Base-by-base conservation (phyloP, 2,113 vertebrate genomes). In the Cyanocitta stelleri region DNA sequence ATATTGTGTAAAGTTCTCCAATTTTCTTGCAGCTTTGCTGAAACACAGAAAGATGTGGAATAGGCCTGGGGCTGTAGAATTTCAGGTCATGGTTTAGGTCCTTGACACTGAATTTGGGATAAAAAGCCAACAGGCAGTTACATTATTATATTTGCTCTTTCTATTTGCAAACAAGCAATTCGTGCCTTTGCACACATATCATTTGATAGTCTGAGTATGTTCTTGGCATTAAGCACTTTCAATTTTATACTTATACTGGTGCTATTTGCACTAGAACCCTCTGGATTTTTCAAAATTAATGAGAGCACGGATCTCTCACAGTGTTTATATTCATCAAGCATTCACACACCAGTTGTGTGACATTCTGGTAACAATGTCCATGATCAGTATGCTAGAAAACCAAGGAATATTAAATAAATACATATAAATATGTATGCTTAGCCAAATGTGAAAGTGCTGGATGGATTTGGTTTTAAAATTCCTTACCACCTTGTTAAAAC, bases 271-370 rank as follows among this genome's bases (percentile, higher is more conserved):
- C 48, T 74, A 61, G 56, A 93, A 93, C 55, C 33, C 37, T 72
- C 61, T 79, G 77, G 80, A 39, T 77, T 87, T 87, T 96, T 89
- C 74, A 95, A 49, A 89, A 91, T 95, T 85, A 95, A 89, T 81
- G 79, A 90, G 66, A 90, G 77, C 46, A 32, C 2, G 3, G 14
- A 35, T 77, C 49, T 27, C 62, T 94, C 33, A 55, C 13, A 13
- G 72, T 79, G 48, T 75, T 94, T 72, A 5, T 77, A 32, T 76
- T 87, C 46, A 73, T 83, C 64, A 66, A 59, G 54, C 35, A 68
- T 56, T 88, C 76, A 54, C 26, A 30, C 20, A 49, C 18, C 27
- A 43, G 14, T 59, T 74, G n/a, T 56, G 46, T 73, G 52, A 75
- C 29, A 9, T 76, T 66, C 52, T 63, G 55, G 48, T 46, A 89